Percentiles rank a stretch among this genome's conserved stretches.
These are phyloP conservation scores for Nasua narica DNA, from an alignment of 2,797 vertebrate species.

Conservation along the genomic window DNA sequence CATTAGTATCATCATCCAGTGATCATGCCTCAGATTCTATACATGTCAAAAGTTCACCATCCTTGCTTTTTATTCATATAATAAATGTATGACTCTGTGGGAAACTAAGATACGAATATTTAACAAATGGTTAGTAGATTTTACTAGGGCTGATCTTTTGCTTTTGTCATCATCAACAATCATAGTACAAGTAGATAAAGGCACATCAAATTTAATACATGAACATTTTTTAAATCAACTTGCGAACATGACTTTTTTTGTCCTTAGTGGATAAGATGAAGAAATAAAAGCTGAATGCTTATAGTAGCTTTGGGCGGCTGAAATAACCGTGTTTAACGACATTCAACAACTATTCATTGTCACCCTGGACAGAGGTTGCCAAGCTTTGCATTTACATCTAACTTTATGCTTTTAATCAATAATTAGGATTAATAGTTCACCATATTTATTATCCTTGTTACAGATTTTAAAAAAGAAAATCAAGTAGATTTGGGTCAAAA, in stretches of 20 bases:
- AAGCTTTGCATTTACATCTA: not conserved
- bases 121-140: not conserved
- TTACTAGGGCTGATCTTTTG: not conserved
- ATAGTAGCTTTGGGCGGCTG: not conserved
- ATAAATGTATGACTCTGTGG: not conserved
- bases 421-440: not conserved
- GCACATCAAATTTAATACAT: not conserved
- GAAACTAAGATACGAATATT: not conserved
- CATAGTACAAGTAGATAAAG: not conserved
- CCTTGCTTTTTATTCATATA: not conserved
- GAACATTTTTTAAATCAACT: not conserved
- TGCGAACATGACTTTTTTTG: not conserved
- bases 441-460: not conserved
- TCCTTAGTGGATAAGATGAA: not conserved
- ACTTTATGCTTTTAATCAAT: not conserved
- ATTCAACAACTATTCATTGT: not conserved
- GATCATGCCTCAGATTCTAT: not conserved
- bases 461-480: conserved; percentile 3
- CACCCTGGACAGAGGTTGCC: not conserved
- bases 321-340: not conserved
- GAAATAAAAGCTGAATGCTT: not conserved
- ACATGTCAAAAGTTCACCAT: not conserved
- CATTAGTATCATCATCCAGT: not conserved
- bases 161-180: not conserved
- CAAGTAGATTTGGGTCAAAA: not conserved